Conservation (phyloP, 2,113 vertebrate species). For the Sialia sialis region DNA sequence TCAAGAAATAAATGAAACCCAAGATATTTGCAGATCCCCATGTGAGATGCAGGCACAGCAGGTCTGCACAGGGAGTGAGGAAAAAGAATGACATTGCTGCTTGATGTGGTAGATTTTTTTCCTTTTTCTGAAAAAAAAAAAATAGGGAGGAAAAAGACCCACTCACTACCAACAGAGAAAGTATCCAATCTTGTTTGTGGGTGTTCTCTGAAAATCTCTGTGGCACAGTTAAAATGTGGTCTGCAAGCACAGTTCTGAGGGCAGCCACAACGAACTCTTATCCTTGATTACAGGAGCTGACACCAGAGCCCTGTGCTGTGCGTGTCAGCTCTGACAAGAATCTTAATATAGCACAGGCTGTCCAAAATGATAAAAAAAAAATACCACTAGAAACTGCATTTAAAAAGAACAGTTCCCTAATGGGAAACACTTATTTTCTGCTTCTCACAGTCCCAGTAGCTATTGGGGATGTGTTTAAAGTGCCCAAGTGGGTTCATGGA, state of each 20-base stretch:
- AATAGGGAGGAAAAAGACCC: neutral
- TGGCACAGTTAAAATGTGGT: constrained; percentile 44
- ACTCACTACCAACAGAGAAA: neutral
- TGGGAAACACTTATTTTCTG: constrained; percentile 44
- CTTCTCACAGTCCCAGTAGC: constrained; percentile 60
- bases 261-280: constrained; percentile 9
- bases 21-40: neutral
- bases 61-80: neutral
- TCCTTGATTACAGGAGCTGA: constrained; percentile 4
- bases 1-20: neutral
- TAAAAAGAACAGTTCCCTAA: neutral
- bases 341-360: neutral
- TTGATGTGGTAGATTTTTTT: constrained; percentile 15
- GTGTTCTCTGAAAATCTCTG: constrained; percentile 35
- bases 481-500: neutral
- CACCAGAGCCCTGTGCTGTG: neutral
- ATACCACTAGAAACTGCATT: neutral
- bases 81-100: constrained; percentile 13
- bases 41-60: neutral
- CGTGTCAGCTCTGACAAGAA: constrained; percentile 13
- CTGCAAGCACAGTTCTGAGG: constrained; percentile 20
- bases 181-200: neutral
- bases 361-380: neutral
- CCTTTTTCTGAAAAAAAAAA: neutral
- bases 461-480: constrained; percentile 13